Percentiles rank a stretch among this genome's conserved stretches.
phyloP scores from a whole-genome alignment of 1,140 invertebrate genomes.

The Camponotus pennsylvanicus region DNA sequence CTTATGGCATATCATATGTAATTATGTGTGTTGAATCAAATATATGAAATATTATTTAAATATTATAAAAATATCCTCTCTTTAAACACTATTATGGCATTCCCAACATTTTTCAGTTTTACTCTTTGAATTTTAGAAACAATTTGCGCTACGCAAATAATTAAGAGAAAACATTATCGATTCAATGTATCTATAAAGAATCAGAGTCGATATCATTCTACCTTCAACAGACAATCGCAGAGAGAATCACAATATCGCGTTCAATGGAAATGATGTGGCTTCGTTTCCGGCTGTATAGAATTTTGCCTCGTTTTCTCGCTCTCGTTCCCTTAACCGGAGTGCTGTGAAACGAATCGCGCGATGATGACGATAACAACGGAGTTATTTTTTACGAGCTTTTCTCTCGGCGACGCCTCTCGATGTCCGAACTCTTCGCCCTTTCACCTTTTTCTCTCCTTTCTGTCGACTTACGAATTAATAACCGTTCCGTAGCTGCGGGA shows the following conservation, averaged over 20 bases:
- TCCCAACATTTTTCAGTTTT: not conserved
- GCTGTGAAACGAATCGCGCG: conserved; percentile 78
- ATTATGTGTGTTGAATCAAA: not conserved
- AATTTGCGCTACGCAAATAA: not conserved
- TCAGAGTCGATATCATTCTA: not conserved
- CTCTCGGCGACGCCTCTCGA: conserved; percentile 19
- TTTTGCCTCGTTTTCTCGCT: conserved; percentile 34
- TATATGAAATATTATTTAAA: conserved; percentile 1
- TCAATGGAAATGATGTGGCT: conserved; percentile 6
- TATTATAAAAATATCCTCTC: not conserved
- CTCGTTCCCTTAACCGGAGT: conserved; percentile 26
- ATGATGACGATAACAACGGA: conserved; percentile 82
- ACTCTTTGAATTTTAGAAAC: not conserved
- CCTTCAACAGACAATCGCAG: not conserved
- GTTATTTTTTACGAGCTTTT: conserved; percentile 80
- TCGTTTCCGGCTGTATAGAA: conserved; percentile 27
- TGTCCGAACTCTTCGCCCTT: not conserved
- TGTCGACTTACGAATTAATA: conserved; percentile 81
- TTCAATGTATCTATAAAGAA: not conserved
- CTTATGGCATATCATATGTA: not conserved
- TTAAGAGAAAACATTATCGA: conserved; percentile 7
- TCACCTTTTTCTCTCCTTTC: conserved; percentile 14
- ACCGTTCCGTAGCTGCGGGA: conserved; percentile 79
- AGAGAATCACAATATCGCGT: conserved; percentile 2
- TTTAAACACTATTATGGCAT: not conserved